Evolutionary conservation across 2,113 vertebrate genomes (phyloP).

Genomic region (Caranx melampygus): DNA sequence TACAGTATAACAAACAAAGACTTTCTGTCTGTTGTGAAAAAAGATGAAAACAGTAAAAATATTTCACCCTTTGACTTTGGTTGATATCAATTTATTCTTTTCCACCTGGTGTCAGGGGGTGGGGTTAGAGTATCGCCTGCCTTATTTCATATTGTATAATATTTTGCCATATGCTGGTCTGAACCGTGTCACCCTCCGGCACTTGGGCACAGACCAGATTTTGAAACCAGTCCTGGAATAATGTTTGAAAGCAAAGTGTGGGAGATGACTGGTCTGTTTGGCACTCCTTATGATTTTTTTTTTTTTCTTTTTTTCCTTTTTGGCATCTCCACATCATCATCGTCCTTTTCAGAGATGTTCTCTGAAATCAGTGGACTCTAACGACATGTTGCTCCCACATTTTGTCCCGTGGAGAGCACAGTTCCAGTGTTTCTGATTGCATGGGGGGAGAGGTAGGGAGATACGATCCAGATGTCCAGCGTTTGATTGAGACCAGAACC

Average conservation of each 20-base stretch:
- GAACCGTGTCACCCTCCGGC: constrained; percentile 21
- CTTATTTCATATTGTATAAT: constrained; percentile 30
- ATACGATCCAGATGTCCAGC: constrained; percentile 89
- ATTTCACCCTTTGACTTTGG: constrained; percentile 33
- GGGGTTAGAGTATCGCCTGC: constrained; percentile 27
- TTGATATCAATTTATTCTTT: constrained; percentile 27
- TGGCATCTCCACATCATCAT: constrained; percentile 20
- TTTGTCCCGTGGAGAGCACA: constrained; percentile 59
- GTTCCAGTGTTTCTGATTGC: constrained; percentile 82
- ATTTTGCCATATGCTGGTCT: constrained; percentile 39
- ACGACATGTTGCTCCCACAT: constrained; percentile 81
- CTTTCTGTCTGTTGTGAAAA: constrained; percentile 14
- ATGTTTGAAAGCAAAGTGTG: constrained; percentile 36
- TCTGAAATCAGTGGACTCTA: constrained; percentile 68
- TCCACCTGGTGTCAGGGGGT: background rate
- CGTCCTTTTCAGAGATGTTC: constrained; percentile 50
- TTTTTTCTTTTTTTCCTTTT: constrained; percentile 25
- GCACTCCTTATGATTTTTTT: constrained; percentile 8
- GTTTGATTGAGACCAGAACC: constrained; percentile 91
- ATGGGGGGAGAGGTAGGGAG: constrained; percentile 74
- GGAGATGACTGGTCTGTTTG: constrained; percentile 28
- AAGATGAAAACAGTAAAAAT: constrained; percentile 32
- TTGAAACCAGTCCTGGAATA: background rate
- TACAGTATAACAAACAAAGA: constrained; percentile 5
- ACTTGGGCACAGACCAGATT: constrained; percentile 22